Conservation (phyloP, 2,888 invertebrate genomes). For the Melipona beecheii region DNA sequence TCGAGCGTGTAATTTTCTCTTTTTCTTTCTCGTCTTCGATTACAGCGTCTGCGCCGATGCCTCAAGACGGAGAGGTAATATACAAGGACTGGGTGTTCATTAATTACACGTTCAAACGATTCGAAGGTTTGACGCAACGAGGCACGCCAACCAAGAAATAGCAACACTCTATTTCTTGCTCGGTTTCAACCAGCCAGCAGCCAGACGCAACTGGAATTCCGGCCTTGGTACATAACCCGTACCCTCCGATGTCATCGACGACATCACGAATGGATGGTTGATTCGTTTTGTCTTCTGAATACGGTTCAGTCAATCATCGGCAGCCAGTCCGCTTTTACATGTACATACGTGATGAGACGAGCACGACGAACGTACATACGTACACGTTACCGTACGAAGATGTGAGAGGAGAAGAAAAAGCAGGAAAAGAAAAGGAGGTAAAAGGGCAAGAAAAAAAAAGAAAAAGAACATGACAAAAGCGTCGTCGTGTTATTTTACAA, state of each 20-base stretch:
- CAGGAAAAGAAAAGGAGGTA: background rate
- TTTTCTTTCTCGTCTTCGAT: constrained; percentile 60
- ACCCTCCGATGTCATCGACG: constrained; percentile 68
- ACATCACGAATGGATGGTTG: constrained; percentile 64
- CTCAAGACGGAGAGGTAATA: constrained; percentile 95
- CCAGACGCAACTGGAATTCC: constrained; percentile 77
- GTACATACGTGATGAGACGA: constrained; percentile 39
- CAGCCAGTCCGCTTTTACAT: constrained; percentile 45
- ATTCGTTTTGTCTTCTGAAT: constrained; percentile 45
- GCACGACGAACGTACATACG: constrained; percentile 21
- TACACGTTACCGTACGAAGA: constrained; percentile 11
- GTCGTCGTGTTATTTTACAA: background rate
- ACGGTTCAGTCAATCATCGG: constrained; percentile 41
- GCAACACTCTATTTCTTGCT: constrained; percentile 77
- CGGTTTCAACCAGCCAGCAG: constrained; percentile 73
- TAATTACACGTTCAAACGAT: constrained; percentile 99
- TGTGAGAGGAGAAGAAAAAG: background rate
- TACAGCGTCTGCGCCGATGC: constrained; percentile 93
- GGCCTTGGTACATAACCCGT: constrained; percentile 80
- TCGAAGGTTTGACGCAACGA: constrained; percentile 97
- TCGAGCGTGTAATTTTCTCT: background rate
- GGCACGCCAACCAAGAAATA: constrained; percentile 93
- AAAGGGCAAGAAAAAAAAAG: background rate
- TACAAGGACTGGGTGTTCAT: constrained; percentile 99
- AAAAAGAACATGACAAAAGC: background rate